Evolutionary conservation across 2,113 vertebrate species (phyloP).

Genomic region (Seriola rivoliana): DNA sequence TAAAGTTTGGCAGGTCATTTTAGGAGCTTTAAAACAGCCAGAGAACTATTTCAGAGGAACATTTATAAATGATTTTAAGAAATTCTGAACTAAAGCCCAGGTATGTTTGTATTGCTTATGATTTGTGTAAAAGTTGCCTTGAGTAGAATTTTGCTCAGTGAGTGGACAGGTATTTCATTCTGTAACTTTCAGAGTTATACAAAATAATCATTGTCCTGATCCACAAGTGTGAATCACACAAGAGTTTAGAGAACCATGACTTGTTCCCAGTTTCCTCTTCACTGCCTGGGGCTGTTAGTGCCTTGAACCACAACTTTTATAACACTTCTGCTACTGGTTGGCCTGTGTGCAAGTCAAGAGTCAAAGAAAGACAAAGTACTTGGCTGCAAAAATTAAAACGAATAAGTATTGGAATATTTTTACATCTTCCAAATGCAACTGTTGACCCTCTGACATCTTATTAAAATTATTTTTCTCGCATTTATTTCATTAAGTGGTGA

Average conservation of each 20-base stretch:
- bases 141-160: background rate
- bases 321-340: slow-evolving; percentile 19
- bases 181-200: background rate
- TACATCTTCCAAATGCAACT: slow-evolving; percentile 21
- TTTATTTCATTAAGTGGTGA: slow-evolving; percentile 29
- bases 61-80: slow-evolving; percentile 15
- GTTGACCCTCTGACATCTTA: slow-evolving; percentile 14
- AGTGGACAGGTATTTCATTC: background rate
- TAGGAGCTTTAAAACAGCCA: slow-evolving; percentile 23
- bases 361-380: slow-evolving; percentile 19
- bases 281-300: background rate
- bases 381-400: slow-evolving; percentile 12
- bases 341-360: slow-evolving; percentile 1
- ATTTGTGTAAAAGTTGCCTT: background rate
- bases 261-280: slow-evolving; percentile 17
- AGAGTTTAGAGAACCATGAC: slow-evolving; percentile 8
- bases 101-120: background rate
- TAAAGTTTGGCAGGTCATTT: slow-evolving; percentile 47
- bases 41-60: slow-evolving; percentile 18
- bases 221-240: background rate
- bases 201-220: background rate
- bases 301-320: slow-evolving; percentile 24
- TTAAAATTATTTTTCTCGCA: slow-evolving; percentile 18
- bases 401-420: slow-evolving; percentile 30
- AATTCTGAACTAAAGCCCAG: slow-evolving; percentile 7